These are phyloP conservation scores for Psammodynastes pulverulentus DNA, from an alignment of 2,113 vertebrate species.

Conservation along the genomic window DNA sequence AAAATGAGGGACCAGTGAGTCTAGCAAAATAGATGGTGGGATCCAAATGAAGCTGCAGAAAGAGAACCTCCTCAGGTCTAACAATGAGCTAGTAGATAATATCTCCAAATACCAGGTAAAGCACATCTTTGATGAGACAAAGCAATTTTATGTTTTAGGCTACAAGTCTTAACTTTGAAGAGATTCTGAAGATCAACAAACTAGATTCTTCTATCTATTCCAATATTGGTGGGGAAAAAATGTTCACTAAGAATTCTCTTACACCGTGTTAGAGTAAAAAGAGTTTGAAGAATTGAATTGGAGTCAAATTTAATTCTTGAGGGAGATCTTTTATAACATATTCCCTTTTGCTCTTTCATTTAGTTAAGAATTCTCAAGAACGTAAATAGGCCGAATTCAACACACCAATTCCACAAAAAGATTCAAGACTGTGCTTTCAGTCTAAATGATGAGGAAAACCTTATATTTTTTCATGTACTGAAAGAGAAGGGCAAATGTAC, in stretches of 20 bases:
- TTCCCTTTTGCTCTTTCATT: background rate
- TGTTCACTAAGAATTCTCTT: background rate
- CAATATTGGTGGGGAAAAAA: background rate
- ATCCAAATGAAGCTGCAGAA: background rate
- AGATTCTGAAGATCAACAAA: background rate
- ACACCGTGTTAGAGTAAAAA: background rate
- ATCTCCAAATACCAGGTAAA: background rate
- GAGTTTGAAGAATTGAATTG: background rate
- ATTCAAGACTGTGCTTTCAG: background rate
- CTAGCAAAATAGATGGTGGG: background rate
- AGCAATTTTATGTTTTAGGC: background rate
- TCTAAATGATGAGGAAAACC: background rate
- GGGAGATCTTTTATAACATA: background rate
- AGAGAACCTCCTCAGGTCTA: background rate
- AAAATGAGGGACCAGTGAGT: background rate
- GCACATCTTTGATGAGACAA: background rate
- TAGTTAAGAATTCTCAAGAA: background rate
- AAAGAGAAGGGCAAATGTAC: background rate
- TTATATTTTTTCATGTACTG: background rate
- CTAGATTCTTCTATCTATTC: background rate
- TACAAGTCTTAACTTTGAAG: background rate
- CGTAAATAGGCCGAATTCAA: too few relatives aligned
- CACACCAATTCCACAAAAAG: background rate
- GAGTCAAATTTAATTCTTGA: background rate
- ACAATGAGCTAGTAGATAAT: background rate